phyloP scores from a whole-genome alignment of 2,797 vertebrate genomes.

The Tenualosa thibaudeaui region DNA sequence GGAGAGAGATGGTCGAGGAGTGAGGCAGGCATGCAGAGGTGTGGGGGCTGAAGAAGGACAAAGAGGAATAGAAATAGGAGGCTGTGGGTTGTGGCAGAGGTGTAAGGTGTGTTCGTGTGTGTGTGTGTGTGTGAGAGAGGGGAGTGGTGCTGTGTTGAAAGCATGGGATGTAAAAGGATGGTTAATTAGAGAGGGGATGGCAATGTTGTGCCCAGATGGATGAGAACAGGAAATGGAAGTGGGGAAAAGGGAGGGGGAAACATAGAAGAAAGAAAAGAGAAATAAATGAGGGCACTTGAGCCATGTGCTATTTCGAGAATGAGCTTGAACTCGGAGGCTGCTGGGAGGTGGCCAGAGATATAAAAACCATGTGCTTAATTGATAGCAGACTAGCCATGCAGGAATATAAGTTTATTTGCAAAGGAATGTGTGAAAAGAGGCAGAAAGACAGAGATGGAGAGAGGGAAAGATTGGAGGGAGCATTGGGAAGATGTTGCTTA shows the following conservation, averaged over 20 bases:
- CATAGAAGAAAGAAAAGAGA: background rate
- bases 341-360: constrained; percentile 26
- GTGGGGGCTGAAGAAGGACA: background rate
- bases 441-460: background rate
- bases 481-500: background rate
- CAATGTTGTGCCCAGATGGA: background rate
- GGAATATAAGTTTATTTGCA: constrained; percentile 6
- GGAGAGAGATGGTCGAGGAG: background rate
- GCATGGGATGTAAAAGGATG: constrained; percentile 13
- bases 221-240: constrained; percentile 5
- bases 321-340: constrained; percentile 24
- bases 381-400: constrained; percentile 23
- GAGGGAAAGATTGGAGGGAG: background rate
- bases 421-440: background rate
- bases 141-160: background rate
- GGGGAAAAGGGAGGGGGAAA: background rate
- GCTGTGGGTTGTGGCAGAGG: background rate
- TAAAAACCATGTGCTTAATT: constrained; percentile 30
- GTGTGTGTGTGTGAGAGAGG: background rate
- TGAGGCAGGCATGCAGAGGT: background rate
- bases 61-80: background rate
- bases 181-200: constrained; percentile 19
- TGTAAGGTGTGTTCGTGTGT: background rate
- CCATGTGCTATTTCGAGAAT: constrained; percentile 23
- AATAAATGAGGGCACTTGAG: constrained; percentile 17